Percentiles rank a stretch among this genome's conserved stretches.
These are phyloP conservation scores for Heteronetta atricapilla DNA, from an alignment of 2,113 vertebrate species.

Conservation along the genomic window DNA sequence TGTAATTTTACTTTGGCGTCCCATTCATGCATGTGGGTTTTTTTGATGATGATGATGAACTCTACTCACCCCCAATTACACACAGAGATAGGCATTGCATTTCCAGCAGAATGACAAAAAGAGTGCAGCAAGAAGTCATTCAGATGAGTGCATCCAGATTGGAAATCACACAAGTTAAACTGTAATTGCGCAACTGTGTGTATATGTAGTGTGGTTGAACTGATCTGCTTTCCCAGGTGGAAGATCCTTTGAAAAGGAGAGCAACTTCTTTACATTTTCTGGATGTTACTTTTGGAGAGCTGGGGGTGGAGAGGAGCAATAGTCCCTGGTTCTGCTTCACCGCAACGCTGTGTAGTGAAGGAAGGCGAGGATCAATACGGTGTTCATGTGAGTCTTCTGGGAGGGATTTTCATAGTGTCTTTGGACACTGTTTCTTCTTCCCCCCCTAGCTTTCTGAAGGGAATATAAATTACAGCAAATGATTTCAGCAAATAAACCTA, in stretches of 20 bases:
- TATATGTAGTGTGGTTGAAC: not conserved
- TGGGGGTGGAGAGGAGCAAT: accelerated
- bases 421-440: not conserved
- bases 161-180: accelerated
- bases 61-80: not conserved
- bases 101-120: not conserved
- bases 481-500: not conserved
- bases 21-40: not conserved
- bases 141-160: not conserved
- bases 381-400: accelerated
- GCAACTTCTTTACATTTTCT: not conserved
- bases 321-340: not conserved
- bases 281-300: not conserved
- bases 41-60: not conserved
- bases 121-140: not conserved
- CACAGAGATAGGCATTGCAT: not conserved
- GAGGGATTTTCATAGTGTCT: not conserved
- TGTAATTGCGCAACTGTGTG: not conserved
- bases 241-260: not conserved
- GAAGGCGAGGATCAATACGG: not conserved
- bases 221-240: not conserved
- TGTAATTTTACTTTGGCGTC: not conserved
- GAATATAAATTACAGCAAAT: not conserved
- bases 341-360: not conserved
- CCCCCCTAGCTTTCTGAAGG: not conserved